A percentile compares a stretch with the other conserved stretches of the same genome.
Conservation (phyloP, 1,140 invertebrate genomes). For the Bombus pascuorum region DNA sequence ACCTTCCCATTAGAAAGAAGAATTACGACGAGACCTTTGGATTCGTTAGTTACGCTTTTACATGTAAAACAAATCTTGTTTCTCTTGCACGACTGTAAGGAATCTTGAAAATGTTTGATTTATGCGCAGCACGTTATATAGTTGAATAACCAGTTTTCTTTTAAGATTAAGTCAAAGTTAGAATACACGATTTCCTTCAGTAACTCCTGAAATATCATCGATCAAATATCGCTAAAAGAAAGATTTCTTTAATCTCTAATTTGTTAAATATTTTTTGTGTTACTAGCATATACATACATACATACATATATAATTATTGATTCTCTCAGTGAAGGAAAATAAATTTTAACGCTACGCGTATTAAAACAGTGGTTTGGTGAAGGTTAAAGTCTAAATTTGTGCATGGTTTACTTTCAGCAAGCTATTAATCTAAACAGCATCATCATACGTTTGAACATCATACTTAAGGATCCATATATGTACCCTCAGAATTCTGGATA, state of each 20-base stretch:
- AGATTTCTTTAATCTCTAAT: too few species aligned
- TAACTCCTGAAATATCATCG: neutral
- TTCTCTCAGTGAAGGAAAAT: neutral
- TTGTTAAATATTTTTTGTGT: too few species aligned
- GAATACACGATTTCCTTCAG: neutral
- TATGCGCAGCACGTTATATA: neutral
- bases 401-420: neutral
- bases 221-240: too few species aligned
- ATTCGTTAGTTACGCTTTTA: neutral
- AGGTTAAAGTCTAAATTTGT: neutral
- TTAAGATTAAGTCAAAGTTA: neutral
- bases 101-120: neutral
- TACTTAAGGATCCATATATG: too few species aligned
- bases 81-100: neutral
- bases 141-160: neutral
- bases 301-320: neutral
- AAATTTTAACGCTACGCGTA: too few species aligned
- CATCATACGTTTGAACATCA: neutral
- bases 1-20: neutral
- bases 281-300: too few species aligned
- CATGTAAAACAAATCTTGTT: neutral
- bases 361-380: too few species aligned
- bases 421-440: neutral
- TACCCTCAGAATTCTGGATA: neutral
- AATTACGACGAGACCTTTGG: neutral